Evolutionary conservation across 2,113 vertebrate species (phyloP).

Genomic region (Sardina pilchardus): DNA sequence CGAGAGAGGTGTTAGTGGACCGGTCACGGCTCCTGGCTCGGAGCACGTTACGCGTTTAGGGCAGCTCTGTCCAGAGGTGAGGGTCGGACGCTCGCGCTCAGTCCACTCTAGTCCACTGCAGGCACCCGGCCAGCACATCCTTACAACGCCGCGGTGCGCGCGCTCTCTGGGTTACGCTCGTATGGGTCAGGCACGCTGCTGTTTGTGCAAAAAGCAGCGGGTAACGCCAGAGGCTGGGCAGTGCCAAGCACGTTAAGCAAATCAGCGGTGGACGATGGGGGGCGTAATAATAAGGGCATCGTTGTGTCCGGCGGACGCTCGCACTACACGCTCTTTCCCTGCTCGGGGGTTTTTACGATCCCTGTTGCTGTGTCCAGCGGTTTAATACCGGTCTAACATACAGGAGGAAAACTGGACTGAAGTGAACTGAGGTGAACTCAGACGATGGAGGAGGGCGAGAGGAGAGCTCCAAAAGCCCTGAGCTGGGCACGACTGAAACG

Average conservation of each 20-base stretch:
- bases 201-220: not conserved
- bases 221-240: not conserved
- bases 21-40: not conserved
- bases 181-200: not conserved
- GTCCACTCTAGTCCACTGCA: not conserved
- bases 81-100: not conserved
- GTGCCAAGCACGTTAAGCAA: not conserved
- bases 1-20: not conserved
- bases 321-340: too few species aligned
- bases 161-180: not conserved
- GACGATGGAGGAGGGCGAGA: too few species aligned
- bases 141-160: not conserved
- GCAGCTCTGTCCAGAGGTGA: not conserved
- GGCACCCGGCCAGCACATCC: not conserved
- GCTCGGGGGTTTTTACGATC: too few species aligned
- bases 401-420: too few species aligned
- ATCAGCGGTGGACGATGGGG: not conserved
- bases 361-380: too few species aligned
- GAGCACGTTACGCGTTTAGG: not conserved
- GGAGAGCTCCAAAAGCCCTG: too few species aligned
- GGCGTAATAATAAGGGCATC: too few species aligned
- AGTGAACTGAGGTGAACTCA: too few species aligned
- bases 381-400: too few species aligned
- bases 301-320: too few species aligned
- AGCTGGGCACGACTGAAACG: conserved; percentile 29